phyloP scores from a whole-genome alignment of 2,113 vertebrate species.

The Cephalopterus ornatus region DNA sequence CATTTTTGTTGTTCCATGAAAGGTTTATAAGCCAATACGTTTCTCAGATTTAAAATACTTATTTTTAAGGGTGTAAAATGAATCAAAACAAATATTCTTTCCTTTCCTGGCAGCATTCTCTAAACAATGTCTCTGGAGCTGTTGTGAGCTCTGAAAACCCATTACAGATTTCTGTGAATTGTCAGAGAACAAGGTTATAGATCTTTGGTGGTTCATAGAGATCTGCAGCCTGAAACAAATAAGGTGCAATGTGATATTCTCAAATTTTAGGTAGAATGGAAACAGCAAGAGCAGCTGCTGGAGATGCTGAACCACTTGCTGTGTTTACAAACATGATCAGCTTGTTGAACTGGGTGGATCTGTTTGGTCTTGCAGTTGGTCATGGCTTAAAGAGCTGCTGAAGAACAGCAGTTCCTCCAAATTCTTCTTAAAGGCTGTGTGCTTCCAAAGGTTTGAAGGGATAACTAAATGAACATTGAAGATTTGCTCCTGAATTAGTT shows the following conservation, averaged over 20 bases:
- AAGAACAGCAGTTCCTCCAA: background rate
- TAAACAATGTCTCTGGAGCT: background rate
- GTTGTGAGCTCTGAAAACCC: background rate
- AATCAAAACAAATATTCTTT: background rate
- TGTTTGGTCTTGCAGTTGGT: background rate
- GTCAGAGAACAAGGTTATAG: background rate
- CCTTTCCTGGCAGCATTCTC: background rate
- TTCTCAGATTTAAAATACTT: background rate
- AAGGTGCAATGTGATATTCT: background rate
- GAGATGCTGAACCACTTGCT: background rate
- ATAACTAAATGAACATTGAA: background rate
- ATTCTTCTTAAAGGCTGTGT: background rate
- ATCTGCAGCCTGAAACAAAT: background rate
- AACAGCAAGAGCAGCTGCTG: background rate
- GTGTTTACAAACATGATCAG: background rate
- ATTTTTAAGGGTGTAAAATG: background rate
- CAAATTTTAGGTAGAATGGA: background rate
- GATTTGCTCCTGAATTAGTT: background rate
- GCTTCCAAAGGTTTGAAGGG: background rate
- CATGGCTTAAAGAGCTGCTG: background rate
- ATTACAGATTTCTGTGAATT: background rate
- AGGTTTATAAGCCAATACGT: background rate
- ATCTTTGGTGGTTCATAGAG: background rate
- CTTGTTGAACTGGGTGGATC: background rate
- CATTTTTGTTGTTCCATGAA: background rate